A percentile compares a stretch with the other conserved stretches of the same genome.
These are phyloP conservation scores for Stichopus horrens DNA, from an alignment of 53 echinoderm and acorn worm species.

Conservation along the genomic window DNA sequence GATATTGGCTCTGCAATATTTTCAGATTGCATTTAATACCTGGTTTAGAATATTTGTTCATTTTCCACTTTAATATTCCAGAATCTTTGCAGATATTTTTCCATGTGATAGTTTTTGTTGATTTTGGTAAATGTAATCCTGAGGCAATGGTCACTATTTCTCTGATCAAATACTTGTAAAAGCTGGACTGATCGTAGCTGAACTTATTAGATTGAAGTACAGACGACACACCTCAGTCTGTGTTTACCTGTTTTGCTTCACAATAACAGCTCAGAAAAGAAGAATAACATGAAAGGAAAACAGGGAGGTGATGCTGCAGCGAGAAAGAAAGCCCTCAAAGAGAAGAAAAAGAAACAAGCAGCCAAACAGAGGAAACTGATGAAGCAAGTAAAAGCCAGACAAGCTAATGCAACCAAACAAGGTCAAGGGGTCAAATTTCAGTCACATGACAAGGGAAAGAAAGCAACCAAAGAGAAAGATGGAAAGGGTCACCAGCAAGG, in stretches of 20 bases:
- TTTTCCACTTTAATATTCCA: no score
- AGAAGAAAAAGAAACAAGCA: conserved; percentile 80
- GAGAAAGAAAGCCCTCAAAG: conserved; percentile 64
- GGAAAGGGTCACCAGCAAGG: conserved; percentile 39
- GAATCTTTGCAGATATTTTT: no score
- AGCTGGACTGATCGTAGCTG: no score
- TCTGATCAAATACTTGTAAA: no score
- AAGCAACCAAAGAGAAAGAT: conserved; percentile 29
- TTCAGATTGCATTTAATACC: no score
- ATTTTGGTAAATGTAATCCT: no score
- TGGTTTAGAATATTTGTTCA: no score
- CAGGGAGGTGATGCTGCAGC: conserved; percentile 63
- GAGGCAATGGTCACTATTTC: no score
- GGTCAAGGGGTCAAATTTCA: conserved; percentile 75
- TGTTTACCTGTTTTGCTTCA: neutral
- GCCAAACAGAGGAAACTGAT: conserved; percentile 78
- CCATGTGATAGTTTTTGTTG: no score
- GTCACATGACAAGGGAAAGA: conserved; percentile 57
- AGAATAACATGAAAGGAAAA: conserved; percentile 47
- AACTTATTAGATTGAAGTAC: no score
- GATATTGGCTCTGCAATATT: no score
- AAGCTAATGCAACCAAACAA: conserved; percentile 61
- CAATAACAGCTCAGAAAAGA: neutral
- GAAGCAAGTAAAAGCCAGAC: conserved; percentile 70
- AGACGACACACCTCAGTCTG: no score